A percentile compares a stretch with the other conserved stretches of the same genome.
Conservation (phyloP, 1,140 invertebrate species). For the Drosophila albomicans region DNA sequence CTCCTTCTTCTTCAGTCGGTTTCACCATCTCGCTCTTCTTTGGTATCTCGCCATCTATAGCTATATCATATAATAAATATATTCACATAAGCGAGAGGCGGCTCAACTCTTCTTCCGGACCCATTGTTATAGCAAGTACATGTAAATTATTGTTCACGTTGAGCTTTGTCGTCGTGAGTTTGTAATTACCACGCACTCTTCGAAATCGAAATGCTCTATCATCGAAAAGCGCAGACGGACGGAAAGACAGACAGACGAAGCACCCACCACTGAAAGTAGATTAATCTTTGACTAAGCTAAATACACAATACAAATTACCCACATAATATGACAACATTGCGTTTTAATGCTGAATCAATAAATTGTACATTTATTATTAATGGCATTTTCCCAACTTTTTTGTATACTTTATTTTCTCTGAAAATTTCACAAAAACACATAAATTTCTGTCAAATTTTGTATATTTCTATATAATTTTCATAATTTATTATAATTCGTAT, state of each 20-base stretch:
- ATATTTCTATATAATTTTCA: too few relatives aligned
- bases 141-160: constrained; percentile 76
- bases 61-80: constrained; percentile 37
- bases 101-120: constrained; percentile 67
- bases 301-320: constrained; percentile 14
- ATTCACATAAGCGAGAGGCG: constrained; percentile 4
- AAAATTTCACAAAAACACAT: too few relatives aligned
- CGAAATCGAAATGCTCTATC: constrained; percentile 28
- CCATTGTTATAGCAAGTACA: constrained; percentile 79
- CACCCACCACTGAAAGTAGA: constrained; percentile 12
- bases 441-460: too few relatives aligned
- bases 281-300: constrained; percentile 13
- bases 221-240: not conserved
- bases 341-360: constrained; percentile 11
- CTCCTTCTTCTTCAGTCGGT: not conserved
- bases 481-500: too few relatives aligned
- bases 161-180: constrained; percentile 72
- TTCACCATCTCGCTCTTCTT: not conserved
- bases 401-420: not conserved
- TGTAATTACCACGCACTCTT: constrained; percentile 67
- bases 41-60: constrained; percentile 23
- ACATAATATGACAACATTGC: not conserved
- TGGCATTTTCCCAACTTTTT: not conserved
- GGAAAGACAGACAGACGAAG: not conserved
- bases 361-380: not conserved